Conservation (phyloP, 1,140 invertebrate genomes). For the Pseudoatta argentina region DNA sequence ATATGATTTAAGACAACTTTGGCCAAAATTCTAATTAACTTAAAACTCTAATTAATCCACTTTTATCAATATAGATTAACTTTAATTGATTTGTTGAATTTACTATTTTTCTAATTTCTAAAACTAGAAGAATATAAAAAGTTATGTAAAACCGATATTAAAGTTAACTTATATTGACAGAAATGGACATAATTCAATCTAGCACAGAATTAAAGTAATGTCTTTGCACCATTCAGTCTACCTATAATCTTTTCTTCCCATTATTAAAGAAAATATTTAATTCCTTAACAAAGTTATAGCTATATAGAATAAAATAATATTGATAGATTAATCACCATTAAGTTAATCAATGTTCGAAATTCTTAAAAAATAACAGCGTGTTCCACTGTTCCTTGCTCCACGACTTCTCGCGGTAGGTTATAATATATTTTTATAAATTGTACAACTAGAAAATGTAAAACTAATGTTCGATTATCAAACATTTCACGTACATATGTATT, state of each 20-base stretch:
- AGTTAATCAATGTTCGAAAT: background rate
- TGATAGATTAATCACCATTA: background rate
- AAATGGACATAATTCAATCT: no score
- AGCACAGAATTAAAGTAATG: no score
- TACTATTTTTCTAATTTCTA: no score
- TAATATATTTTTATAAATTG: conserved; percentile 3
- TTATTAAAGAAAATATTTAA: conserved; percentile 1
- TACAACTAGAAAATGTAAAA: background rate
- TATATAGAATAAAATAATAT: background rate
- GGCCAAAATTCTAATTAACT: background rate
- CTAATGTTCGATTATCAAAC: no score
- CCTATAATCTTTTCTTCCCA: background rate
- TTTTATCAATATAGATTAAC: no score
- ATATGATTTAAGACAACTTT: background rate
- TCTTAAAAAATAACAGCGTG: background rate
- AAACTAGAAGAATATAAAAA: no score
- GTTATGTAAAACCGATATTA: no score
- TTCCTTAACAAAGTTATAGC: no score
- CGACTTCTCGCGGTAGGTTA: background rate
- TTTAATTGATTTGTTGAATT: no score
- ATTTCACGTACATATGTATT: no score
- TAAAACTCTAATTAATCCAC: background rate
- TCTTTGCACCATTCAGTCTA: background rate
- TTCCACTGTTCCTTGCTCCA: background rate
- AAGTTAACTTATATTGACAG: no score